Evolutionary conservation across 2,113 vertebrate genomes (phyloP).

Genomic region (Willisornis vidua): DNA sequence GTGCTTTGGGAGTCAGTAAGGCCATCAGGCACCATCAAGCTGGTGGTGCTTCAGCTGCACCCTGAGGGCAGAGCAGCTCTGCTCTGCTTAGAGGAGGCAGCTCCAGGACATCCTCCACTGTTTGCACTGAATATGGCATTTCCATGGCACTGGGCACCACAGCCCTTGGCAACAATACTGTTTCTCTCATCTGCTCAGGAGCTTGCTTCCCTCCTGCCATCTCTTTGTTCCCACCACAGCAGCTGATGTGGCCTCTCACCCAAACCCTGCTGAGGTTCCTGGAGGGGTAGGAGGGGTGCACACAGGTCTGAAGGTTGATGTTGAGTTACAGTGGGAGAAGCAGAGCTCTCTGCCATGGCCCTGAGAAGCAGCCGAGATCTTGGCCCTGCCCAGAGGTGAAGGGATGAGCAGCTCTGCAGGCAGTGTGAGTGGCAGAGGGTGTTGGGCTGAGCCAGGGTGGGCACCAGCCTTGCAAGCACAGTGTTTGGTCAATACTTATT

Average conservation of each 20-base stretch:
- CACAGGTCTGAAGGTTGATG: not conserved
- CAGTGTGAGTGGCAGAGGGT: not conserved
- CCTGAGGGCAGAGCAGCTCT: not conserved
- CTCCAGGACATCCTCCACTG: fast-evolving
- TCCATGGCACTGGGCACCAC: not conserved
- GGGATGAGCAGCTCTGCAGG: not conserved
- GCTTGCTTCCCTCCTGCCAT: not conserved
- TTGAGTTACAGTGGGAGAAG: not conserved
- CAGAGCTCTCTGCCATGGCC: not conserved
- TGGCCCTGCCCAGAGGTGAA: not conserved
- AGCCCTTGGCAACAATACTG: not conserved
- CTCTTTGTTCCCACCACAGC: not conserved
- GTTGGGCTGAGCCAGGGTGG: not conserved
- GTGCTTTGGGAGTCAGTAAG: not conserved
- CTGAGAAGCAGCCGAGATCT: not conserved
- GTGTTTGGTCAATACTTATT: not conserved
- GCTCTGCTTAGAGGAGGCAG: not conserved
- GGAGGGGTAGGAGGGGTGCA: not conserved
- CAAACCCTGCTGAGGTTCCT: not conserved
- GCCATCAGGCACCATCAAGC: not conserved
- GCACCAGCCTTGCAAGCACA: not conserved
- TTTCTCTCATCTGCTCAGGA: not conserved
- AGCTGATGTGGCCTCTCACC: not conserved
- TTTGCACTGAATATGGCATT: not conserved
- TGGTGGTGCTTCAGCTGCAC: not conserved